A percentile compares a stretch with the other conserved stretches of the same genome.
Evolutionary conservation across 2,888 invertebrate genomes (phyloP).

Genomic region (Cephus pulcher): DNA sequence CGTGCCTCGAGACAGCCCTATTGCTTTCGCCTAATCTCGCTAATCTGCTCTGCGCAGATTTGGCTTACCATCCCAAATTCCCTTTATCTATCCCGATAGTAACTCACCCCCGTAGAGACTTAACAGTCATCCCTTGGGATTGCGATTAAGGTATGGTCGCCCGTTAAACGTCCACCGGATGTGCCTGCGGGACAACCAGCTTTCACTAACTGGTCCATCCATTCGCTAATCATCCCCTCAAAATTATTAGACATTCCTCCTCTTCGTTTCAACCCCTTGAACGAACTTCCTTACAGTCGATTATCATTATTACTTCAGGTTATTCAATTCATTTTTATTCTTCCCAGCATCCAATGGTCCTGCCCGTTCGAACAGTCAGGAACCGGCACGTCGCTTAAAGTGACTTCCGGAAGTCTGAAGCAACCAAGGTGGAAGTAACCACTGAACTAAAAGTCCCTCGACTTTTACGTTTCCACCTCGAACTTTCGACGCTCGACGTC

Average conservation of each 20-base stretch:
- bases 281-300: not conserved
- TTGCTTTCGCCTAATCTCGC: conserved; percentile 51
- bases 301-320: too few relatives aligned
- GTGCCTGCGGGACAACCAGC: not conserved
- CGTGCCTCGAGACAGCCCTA: conserved; percentile 28
- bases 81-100: conserved; percentile 43
- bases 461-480: not conserved
- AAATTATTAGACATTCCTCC: not conserved
- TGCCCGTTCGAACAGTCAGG: not conserved
- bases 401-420: not conserved
- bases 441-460: not conserved
- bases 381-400: not conserved
- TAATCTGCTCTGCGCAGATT: conserved; percentile 50
- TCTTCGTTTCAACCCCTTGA: not conserved
- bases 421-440: not conserved
- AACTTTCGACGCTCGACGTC: not conserved
- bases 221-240: not conserved
- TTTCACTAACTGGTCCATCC: not conserved
- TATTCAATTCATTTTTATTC: not conserved
- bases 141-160: not conserved
- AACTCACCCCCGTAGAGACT: not conserved
- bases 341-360: not conserved
- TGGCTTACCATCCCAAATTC: conserved; percentile 34
- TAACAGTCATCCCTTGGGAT: not conserved
- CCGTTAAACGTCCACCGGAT: conserved; percentile 4